phyloP scores from a whole-genome alignment of 2,888 invertebrate species.

The Scaptomyza polygonia region DNA sequence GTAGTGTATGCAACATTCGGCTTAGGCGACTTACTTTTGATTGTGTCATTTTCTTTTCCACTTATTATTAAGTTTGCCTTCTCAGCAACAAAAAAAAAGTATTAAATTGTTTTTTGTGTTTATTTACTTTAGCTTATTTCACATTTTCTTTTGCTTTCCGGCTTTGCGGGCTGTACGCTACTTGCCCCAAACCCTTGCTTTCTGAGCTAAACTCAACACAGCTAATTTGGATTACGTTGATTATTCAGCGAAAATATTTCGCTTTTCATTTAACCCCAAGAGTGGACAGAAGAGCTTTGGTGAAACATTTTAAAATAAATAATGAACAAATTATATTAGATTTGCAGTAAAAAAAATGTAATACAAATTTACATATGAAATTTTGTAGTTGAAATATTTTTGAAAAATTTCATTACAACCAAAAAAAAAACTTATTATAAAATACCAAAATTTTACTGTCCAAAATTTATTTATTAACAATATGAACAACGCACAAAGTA shows the following conservation, averaged over 20 bases:
- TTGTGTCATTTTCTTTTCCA: neutral
- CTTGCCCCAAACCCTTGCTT: conserved; percentile 1
- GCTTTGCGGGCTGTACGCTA: conserved; percentile 21
- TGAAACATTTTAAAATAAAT: neutral
- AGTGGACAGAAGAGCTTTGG: neutral
- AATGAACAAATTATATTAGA: neutral
- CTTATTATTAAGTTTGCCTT: conserved; percentile 47
- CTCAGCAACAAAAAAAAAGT: conserved; percentile 32
- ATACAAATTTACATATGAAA: too few relatives aligned
- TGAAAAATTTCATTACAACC: neutral
- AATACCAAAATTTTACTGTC: neutral
- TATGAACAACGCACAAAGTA: too few relatives aligned
- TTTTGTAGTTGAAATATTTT: neutral
- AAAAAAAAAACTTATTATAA: neutral
- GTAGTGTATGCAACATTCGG: neutral
- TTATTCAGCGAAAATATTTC: conserved; percentile 36
- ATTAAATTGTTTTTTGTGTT: conserved; percentile 44
- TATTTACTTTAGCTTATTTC: conserved; percentile 63
- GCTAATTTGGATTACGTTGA: conserved; percentile 61
- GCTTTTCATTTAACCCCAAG: conserved; percentile 16
- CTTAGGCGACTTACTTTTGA: neutral
- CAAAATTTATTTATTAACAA: neutral
- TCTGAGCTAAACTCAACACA: conserved; percentile 43
- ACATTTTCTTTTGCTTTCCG: conserved; percentile 58
- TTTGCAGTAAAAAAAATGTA: too few relatives aligned